A percentile compares a stretch with the other conserved stretches of the same genome.
Evolutionary conservation across 2,797 vertebrate species (phyloP).

Genomic region (Myotis myotis): DNA sequence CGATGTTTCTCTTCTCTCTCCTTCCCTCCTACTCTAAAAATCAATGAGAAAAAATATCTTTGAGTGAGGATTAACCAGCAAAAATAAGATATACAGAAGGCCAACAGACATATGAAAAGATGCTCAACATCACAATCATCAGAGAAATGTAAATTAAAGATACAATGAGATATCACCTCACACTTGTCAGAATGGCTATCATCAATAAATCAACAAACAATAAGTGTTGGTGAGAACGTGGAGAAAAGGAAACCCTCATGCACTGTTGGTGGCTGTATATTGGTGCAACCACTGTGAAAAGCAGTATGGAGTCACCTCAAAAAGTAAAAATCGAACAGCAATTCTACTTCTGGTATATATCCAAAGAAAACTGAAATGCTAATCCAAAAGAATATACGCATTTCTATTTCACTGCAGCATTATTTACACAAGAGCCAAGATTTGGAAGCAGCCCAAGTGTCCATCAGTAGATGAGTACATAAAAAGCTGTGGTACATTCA

Average conservation of each 20-base stretch:
- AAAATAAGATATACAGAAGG: not conserved
- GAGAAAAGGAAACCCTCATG: not conserved
- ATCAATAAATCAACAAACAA: not conserved
- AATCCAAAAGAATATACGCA: not conserved
- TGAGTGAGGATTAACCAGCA: too few relatives aligned
- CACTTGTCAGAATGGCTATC: too few relatives aligned
- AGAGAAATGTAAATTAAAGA: too few relatives aligned
- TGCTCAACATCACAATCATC: not conserved
- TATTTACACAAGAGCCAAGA: not conserved
- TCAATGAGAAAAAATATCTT: too few relatives aligned
- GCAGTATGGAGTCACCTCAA: not conserved
- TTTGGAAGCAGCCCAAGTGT: not conserved
- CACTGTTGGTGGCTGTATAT: not conserved
- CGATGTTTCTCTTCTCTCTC: too few relatives aligned
- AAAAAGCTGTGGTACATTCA: not conserved
- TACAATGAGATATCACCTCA: too few relatives aligned
- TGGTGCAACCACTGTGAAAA: not conserved
- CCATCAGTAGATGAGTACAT: not conserved
- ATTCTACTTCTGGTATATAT: not conserved
- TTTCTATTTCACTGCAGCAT: not conserved
- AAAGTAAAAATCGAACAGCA: not conserved
- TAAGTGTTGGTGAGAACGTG: not conserved
- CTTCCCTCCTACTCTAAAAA: too few relatives aligned
- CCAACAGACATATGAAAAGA: not conserved
- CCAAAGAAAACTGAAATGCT: not conserved